Evolutionary conservation across 2,797 vertebrate species (phyloP), one percentile per base, ranked within the genome.

Genomic region (Ciconia nigra): DNA sequence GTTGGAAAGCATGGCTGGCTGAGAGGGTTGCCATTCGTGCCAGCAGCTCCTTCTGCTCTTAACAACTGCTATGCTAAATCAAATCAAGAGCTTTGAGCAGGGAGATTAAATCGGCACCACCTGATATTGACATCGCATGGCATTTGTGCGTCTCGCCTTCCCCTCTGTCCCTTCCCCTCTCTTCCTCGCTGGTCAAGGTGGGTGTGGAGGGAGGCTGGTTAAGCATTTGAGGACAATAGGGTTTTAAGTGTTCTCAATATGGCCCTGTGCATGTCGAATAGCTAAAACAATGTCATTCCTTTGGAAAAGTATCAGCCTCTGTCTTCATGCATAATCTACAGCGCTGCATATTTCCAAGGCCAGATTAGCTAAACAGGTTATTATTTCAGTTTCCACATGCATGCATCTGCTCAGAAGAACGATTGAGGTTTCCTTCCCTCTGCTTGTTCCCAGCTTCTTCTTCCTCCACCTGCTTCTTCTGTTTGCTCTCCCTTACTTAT

Each of bases 11-110:
- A 15, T 8, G 91, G 89, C 96, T 98, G 97, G 97, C 98, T 90
- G 78, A 96, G 88, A 96, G 35, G 73, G 51, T 65, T 79, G 51
- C 83, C 92, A 80, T 92, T 87, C 5, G 15, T 97, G 98, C 98
- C 98, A 98, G 92, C 52, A 97, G 93, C 92, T 95, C 98, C 97
- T 98, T 98, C 98, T 98, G 98, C 97, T 98, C 97, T 97, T 97
- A 96, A 96, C 97, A 98, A 98, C 98, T 98, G 98, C 97, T 97
- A 25, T 91, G 94, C 97, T 98, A 97, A 98, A 98, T 98, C 97
- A 98, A 97, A 97, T 96, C 93, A 96, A 88, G 87, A 69, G 87
- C 89, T 91, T 62, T 91, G 90, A 6, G 57, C 70, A 90, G 77
- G 21, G 73, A 97, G 90, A 97, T 95, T 90, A 93, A 95, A 94